phyloP scores from a whole-genome alignment of 2,888 invertebrate genomes.

The Micropterix aruncella region DNA sequence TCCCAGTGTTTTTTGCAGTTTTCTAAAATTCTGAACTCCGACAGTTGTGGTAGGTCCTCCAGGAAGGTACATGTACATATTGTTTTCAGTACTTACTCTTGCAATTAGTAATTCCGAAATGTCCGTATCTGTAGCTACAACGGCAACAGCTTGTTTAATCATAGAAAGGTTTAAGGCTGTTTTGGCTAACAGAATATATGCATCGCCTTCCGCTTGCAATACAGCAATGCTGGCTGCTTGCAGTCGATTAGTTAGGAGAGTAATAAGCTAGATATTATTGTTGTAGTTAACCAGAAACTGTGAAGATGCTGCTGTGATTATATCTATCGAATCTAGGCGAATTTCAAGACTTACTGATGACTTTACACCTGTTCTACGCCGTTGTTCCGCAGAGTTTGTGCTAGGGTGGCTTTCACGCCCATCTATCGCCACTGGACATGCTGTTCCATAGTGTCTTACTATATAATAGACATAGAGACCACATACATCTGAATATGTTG shows the following conservation, averaged over 20 bases:
- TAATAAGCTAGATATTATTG: neutral
- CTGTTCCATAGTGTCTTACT: too few relatives aligned
- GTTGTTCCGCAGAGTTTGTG: slow-evolving; percentile 2
- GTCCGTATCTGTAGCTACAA: slow-evolving; percentile 2
- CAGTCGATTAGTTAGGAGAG: slow-evolving; percentile 1
- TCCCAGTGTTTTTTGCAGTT: slow-evolving; percentile 1
- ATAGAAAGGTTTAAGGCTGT: slow-evolving; percentile 2
- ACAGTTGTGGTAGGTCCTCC: neutral
- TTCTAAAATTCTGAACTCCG: slow-evolving; percentile 1
- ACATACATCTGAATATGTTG: slow-evolving; percentile 2
- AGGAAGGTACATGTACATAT: slow-evolving; percentile 1
- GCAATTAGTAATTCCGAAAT: too few relatives aligned
- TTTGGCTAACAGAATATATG: slow-evolving; percentile 1
- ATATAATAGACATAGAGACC: too few relatives aligned
- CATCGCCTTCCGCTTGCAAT: slow-evolving; percentile 2
- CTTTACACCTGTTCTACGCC: slow-evolving; percentile 1
- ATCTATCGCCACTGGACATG: too few relatives aligned
- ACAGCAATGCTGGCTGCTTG: slow-evolving; percentile 4
- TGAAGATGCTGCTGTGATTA: slow-evolving; percentile 3
- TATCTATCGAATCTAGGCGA: slow-evolving; percentile 1
- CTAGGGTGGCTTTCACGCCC: neutral
- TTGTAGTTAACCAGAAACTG: slow-evolving; percentile 2
- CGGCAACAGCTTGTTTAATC: slow-evolving; percentile 3
- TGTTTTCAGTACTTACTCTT: neutral
- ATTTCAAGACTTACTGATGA: slow-evolving; percentile 3